Evolutionary conservation across 2,113 vertebrate genomes (phyloP).

Genomic region (Morone chrysops): DNA sequence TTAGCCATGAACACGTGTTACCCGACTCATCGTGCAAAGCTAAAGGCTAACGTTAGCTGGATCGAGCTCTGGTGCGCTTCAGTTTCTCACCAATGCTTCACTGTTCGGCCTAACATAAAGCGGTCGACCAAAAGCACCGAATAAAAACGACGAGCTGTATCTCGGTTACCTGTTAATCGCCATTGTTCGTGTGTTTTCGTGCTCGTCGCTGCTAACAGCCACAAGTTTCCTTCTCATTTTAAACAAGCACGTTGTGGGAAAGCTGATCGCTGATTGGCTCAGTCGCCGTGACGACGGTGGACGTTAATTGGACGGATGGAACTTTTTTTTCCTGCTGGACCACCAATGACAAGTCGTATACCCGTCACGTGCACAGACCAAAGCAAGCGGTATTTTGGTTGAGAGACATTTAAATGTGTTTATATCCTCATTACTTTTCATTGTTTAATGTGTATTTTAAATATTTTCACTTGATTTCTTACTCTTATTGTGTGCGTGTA

Average conservation of each 20-base stretch:
- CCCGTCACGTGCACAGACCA: not conserved
- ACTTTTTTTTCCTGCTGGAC: accelerated
- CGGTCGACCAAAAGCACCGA: accelerated
- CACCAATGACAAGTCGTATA: constrained; percentile 21
- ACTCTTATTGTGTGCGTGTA: not conserved
- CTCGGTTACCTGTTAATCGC: accelerated
- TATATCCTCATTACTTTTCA: not conserved
- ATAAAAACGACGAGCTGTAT: accelerated
- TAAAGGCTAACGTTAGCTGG: not conserved
- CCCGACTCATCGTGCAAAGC: not conserved
- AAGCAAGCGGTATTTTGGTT: not conserved
- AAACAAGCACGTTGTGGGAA: accelerated
- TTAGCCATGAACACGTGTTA: not conserved
- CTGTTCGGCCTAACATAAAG: not conserved
- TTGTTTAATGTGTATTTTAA: too few relatives aligned
- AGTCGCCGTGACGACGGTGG: accelerated
- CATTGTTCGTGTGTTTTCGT: not conserved
- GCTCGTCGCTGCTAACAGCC: accelerated
- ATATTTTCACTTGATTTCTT: too few relatives aligned
- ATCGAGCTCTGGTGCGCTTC: too few relatives aligned
- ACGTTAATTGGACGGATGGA: constrained; percentile 10
- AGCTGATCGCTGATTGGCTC: constrained; percentile 26
- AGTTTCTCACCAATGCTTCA: not conserved
- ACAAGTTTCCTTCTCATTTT: accelerated
- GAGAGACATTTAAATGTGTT: not conserved